These are phyloP conservation scores for Agonum fuliginosum DNA, from an alignment of 2,888 invertebrate genomes.

Conservation along the genomic window DNA sequence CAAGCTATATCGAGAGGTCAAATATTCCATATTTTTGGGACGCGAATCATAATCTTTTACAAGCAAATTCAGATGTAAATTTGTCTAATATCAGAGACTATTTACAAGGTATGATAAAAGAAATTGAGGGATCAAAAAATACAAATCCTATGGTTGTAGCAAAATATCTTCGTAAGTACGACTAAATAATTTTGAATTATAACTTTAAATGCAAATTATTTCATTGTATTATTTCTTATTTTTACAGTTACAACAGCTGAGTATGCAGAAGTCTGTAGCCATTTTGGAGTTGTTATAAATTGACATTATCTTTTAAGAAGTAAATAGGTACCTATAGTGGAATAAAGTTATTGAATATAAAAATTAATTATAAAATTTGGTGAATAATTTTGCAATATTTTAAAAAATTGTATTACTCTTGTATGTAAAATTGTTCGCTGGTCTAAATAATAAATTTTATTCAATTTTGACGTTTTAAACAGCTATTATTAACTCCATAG, in stretches of 20 bases:
- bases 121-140: background rate
- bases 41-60: background rate
- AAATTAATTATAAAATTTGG: no score
- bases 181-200: background rate
- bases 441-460: no score
- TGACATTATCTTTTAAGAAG: no score
- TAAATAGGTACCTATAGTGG: no score
- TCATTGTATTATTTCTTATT: no score
- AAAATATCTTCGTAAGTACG: background rate
- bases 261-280: background rate
- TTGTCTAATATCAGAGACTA: background rate
- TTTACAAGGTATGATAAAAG: background rate
- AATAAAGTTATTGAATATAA: no score
- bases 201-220: background rate
- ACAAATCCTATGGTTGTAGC: background rate
- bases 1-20: background rate
- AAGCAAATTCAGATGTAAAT: background rate
- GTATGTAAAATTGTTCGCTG: no score
- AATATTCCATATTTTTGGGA: background rate
- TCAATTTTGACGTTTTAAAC: no score
- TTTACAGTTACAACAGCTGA: background rate
- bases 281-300: background rate
- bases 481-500: no score
- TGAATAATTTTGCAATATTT: no score
- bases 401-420: no score